These are phyloP conservation scores for Hepsetus odoe DNA, from an alignment of 2,113 vertebrate species.

Conservation along the genomic window DNA sequence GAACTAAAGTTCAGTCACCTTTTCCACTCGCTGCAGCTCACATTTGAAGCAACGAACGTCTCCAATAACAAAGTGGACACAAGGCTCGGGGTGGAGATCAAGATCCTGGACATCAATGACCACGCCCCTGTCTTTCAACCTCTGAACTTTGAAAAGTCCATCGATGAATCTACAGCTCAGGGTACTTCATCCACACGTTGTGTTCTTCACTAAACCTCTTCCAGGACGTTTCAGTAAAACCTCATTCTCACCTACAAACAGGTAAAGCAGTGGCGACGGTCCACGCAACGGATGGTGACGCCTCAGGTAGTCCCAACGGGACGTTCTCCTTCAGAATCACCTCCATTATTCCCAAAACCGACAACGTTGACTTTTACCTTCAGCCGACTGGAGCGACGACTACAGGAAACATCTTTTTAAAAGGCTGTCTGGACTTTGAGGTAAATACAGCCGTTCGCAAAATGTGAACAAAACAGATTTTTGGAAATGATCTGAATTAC, in stretches of 20 bases:
- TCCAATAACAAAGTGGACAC: constrained; percentile 37
- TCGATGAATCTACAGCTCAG: constrained; percentile 42
- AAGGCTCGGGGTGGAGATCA: constrained; percentile 47
- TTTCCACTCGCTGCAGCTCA: neutral
- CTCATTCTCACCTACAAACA: constrained; percentile 8
- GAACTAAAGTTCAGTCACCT: too few species aligned
- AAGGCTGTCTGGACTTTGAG: constrained; percentile 73
- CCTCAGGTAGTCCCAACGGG: constrained; percentile 27
- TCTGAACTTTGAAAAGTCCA: neutral
- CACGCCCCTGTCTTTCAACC: constrained; percentile 31
- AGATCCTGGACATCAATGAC: constrained; percentile 50
- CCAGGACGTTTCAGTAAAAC: too few species aligned
- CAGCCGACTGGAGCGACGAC: fast-evolving
- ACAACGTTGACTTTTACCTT: constrained; percentile 66
- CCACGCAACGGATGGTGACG: constrained; percentile 30
- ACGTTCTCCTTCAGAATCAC: constrained; percentile 58
- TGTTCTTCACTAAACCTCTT: neutral
- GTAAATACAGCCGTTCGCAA: too few species aligned
- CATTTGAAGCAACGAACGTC: constrained; percentile 36
- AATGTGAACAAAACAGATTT: too few species aligned
- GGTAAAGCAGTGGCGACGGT: constrained; percentile 4
- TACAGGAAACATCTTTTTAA: constrained; percentile 64
- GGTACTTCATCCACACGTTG: constrained; percentile 18
- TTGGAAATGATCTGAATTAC: neutral
- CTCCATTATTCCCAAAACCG: constrained; percentile 58